These are phyloP conservation scores for Pentamera pediparva DNA, from an alignment of 53 echinoderm and acorn worm genomes.

Conservation along the genomic window DNA sequence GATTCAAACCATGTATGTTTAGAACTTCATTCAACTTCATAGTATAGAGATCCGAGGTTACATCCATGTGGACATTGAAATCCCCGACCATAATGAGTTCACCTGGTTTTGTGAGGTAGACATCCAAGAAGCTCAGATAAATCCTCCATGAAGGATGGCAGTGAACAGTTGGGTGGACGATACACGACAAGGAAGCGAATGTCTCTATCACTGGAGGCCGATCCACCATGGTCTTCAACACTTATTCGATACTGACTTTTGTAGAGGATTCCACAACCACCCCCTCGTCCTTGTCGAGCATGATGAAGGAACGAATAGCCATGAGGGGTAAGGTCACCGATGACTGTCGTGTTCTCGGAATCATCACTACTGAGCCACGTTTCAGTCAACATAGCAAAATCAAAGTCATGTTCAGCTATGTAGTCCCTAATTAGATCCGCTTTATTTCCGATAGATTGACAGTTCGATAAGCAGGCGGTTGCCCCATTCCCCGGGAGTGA, in stretches of 20 bases:
- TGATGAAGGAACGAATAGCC: background rate
- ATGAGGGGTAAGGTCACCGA: background rate
- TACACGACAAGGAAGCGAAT: background rate
- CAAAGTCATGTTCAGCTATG: background rate
- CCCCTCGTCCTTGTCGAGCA: background rate
- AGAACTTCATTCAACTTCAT: background rate
- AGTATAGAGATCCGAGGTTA: background rate
- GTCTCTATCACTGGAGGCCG: background rate
- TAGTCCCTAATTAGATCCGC: background rate
- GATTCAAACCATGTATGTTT: background rate
- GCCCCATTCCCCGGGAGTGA: background rate
- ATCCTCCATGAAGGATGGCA: background rate
- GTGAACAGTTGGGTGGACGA: background rate
- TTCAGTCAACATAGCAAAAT: background rate
- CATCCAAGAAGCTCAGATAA: background rate
- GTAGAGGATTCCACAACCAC: background rate
- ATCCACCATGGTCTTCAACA: too few relatives aligned
- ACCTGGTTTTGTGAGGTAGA: background rate
- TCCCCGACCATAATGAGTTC: background rate
- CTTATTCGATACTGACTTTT: background rate
- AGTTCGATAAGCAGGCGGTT: background rate
- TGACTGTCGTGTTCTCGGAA: background rate
- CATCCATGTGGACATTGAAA: background rate
- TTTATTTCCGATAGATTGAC: background rate
- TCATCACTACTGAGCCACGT: background rate